Conservation (phyloP, 2,113 vertebrate genomes). For the Crypturellus undulatus region DNA sequence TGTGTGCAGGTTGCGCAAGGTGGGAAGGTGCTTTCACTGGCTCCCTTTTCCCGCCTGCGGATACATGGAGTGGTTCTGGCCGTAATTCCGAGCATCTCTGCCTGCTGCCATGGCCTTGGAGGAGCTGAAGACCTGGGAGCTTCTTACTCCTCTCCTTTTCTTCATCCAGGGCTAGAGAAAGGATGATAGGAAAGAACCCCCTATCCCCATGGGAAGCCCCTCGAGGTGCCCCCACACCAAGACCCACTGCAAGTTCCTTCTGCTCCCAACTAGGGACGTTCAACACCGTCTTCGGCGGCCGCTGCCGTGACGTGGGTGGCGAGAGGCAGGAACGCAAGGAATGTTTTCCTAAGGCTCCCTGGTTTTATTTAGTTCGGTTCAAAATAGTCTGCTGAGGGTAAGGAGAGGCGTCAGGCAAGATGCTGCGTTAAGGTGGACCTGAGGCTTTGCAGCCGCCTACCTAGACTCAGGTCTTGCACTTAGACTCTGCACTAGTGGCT, state of each 20-base stretch:
- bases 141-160: background rate
- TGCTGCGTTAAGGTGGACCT: background rate
- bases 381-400: constrained; percentile 37
- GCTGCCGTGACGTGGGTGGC: background rate
- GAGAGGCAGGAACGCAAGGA: constrained; percentile 48
- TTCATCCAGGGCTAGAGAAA: background rate
- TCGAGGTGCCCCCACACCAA: background rate
- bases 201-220: background rate
- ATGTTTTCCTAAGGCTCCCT: constrained; percentile 54
- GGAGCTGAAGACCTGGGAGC: background rate
- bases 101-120: background rate
- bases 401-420: background rate
- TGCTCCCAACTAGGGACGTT: background rate
- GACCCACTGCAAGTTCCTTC: background rate
- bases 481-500: background rate
- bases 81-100: background rate
- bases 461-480: background rate
- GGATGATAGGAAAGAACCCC: accelerated
- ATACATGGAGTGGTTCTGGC: background rate
- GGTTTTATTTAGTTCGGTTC: constrained; percentile 54
- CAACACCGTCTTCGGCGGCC: background rate
- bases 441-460: background rate
- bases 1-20: accelerated
- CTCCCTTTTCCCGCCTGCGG: background rate
- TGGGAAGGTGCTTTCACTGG: accelerated